phyloP scores from a whole-genome alignment of 1,140 invertebrate genomes.

The Sitobion miscanthi region DNA sequence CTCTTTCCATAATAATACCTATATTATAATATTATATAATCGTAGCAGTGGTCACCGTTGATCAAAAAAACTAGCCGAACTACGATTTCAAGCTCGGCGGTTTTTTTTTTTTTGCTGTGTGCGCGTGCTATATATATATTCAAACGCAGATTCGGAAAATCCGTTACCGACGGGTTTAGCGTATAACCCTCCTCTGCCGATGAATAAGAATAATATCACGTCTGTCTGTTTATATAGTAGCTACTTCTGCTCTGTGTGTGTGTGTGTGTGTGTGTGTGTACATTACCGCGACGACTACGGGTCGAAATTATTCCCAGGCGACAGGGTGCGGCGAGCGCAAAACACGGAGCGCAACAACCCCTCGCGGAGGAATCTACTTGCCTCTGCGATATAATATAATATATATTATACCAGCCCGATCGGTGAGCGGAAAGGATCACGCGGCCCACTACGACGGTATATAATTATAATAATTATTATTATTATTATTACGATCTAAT shows the following conservation, averaged over 20 bases:
- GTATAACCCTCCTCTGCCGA: background rate
- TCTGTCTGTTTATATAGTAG: background rate
- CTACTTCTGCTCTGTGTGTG: background rate
- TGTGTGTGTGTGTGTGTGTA: background rate
- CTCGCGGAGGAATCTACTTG: background rate
- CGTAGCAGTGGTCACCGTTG: too few relatives aligned
- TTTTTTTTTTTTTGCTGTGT: background rate
- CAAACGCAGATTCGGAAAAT: background rate
- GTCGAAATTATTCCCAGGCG: background rate
- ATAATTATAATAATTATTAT: background rate
- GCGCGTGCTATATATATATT: background rate
- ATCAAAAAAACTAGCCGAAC: background rate
- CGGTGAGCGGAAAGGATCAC: background rate
- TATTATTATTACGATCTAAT: background rate
- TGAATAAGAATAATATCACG: conserved; percentile 1
- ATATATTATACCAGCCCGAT: background rate
- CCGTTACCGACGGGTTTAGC: background rate
- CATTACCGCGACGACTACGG: background rate
- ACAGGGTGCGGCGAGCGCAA: background rate
- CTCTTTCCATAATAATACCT: background rate
- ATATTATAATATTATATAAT: too few relatives aligned
- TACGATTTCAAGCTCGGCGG: background rate
- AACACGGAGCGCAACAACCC: background rate
- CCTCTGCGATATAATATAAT: background rate
- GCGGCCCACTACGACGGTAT: background rate